phyloP scores from a whole-genome alignment of 2,888 invertebrate species.

The Rosalia funebris region DNA sequence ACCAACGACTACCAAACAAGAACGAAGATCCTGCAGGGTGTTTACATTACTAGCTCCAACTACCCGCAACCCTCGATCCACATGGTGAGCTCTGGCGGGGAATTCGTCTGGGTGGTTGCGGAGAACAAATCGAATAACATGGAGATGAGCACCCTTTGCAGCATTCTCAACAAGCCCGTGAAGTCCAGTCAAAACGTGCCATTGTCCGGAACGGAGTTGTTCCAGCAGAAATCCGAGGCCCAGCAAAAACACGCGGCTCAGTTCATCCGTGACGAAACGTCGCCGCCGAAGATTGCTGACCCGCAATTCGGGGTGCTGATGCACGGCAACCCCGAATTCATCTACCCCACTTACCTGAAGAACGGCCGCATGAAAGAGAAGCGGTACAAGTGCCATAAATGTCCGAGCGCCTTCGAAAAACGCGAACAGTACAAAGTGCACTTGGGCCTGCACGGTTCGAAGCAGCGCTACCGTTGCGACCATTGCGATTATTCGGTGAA shows the following conservation, averaged over 20 bases:
- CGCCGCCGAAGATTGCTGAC: slow-evolving; percentile 65
- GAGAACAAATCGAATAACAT: slow-evolving; percentile 43
- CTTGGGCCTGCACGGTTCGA: slow-evolving; percentile 82
- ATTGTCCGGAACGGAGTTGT: slow-evolving; percentile 73
- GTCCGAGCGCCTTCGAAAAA: slow-evolving; percentile 89
- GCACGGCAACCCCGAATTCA: slow-evolving; percentile 81
- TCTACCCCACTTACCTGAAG: slow-evolving; percentile 78
- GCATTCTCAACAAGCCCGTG: slow-evolving; percentile 47
- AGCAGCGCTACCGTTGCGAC: slow-evolving; percentile 84
- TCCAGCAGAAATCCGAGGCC: slow-evolving; percentile 72
- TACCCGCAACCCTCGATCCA: slow-evolving; percentile 72
- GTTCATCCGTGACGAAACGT: slow-evolving; percentile 53
- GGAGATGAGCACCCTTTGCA: slow-evolving; percentile 44
- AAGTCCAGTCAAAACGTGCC: slow-evolving; percentile 65
- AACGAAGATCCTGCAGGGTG: slow-evolving; percentile 74
- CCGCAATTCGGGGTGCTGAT: slow-evolving; percentile 75
- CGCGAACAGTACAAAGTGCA: slow-evolving; percentile 86
- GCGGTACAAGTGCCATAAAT: slow-evolving; percentile 84
- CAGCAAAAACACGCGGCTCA: slow-evolving; percentile 66
- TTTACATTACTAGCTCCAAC: slow-evolving; percentile 72
- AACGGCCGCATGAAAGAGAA: slow-evolving; percentile 81
- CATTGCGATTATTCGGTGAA: slow-evolving; percentile 89
- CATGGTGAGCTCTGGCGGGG: slow-evolving; percentile 60
- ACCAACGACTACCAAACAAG: slow-evolving; percentile 82
- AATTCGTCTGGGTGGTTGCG: slow-evolving; percentile 65